A percentile compares a stretch with the other conserved stretches of the same genome.
These are phyloP conservation scores for Apogon hyalosoma DNA, from an alignment of 2,797 vertebrate genomes.

Conservation along the genomic window DNA sequence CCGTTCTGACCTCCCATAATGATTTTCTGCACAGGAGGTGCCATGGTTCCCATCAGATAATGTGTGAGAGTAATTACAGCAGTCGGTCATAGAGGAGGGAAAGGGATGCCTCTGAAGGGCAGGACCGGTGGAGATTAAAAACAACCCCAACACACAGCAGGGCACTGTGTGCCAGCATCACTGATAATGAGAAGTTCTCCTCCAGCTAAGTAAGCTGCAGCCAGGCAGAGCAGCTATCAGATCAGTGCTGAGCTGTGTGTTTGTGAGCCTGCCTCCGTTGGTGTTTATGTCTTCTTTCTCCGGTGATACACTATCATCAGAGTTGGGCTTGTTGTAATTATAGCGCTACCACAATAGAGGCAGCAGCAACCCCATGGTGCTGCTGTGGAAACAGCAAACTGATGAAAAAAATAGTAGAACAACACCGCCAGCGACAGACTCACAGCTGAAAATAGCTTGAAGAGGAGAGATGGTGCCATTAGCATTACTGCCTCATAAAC, in stretches of 20 bases:
- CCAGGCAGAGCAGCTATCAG: conserved; percentile 57
- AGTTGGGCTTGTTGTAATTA: conserved; percentile 78
- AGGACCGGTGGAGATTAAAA: conserved; percentile 59
- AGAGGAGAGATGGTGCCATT: conserved; percentile 14
- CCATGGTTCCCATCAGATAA: conserved; percentile 44
- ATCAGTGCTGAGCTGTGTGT: conserved; percentile 57
- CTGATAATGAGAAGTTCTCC: conserved; percentile 67
- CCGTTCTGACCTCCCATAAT: conserved; percentile 13
- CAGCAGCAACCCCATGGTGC: conserved; percentile 49
- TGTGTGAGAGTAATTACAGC: conserved; percentile 62
- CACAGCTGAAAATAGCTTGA: conserved; percentile 23
- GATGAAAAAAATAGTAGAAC: conserved; percentile 44
- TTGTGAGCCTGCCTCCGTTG: conserved; percentile 42
- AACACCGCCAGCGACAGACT: conserved; percentile 24
- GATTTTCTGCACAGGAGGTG: conserved; percentile 30
- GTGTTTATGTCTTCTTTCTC: conserved; percentile 71
- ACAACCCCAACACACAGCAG: conserved; percentile 30
- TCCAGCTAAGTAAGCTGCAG: conserved; percentile 62
- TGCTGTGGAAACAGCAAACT: conserved; percentile 60
- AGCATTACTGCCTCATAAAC: conserved; percentile 17
- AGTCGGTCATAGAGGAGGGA: conserved; percentile 35
- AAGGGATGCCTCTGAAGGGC: conserved; percentile 54
- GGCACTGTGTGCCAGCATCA: conserved; percentile 37
- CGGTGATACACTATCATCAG: conserved; percentile 68
- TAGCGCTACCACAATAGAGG: conserved; percentile 66